Conservation (phyloP, 2,888 invertebrate species). For the Apotomis turbidana region DNA sequence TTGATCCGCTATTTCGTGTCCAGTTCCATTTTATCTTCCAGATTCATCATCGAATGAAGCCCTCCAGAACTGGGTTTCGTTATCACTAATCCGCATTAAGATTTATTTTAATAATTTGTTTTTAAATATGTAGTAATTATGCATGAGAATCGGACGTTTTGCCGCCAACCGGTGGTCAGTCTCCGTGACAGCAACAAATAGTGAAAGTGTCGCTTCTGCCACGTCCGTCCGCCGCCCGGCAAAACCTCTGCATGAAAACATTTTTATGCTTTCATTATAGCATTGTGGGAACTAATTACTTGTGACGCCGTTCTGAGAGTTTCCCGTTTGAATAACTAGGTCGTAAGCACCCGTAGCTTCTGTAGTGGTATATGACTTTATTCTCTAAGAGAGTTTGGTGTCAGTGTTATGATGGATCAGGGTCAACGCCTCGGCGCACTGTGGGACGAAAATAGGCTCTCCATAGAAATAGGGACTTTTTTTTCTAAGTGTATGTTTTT, state of each 20-base stretch:
- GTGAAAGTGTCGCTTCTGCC: slow-evolving; percentile 71
- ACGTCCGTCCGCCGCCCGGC: slow-evolving; percentile 52
- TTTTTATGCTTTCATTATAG: slow-evolving; percentile 62
- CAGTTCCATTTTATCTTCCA: too few species aligned
- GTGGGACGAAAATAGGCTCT: too few species aligned
- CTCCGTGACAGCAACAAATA: slow-evolving; percentile 69
- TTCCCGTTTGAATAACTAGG: background rate
- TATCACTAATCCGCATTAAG: background rate
- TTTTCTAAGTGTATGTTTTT: too few species aligned
- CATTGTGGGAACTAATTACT: slow-evolving; percentile 59
- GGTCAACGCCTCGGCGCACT: slow-evolving; percentile 54
- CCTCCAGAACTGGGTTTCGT: background rate
- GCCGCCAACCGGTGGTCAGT: slow-evolving; percentile 44
- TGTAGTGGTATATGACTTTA: slow-evolving; percentile 4
- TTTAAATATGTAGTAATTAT: slow-evolving; percentile 20
- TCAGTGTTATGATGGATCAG: slow-evolving; percentile 49
- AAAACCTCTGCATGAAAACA: slow-evolving; percentile 64
- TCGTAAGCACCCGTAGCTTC: background rate
- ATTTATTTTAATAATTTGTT: background rate
- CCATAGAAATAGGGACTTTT: too few species aligned
- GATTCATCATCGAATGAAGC: background rate
- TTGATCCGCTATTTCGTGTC: too few species aligned
- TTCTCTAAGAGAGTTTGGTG: background rate
- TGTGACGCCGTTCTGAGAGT: slow-evolving; percentile 45
- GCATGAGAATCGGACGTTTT: slow-evolving; percentile 28